phyloP scores from a whole-genome alignment of 35 echinoderm and acorn worm species.

The Ptychodera flava region DNA sequence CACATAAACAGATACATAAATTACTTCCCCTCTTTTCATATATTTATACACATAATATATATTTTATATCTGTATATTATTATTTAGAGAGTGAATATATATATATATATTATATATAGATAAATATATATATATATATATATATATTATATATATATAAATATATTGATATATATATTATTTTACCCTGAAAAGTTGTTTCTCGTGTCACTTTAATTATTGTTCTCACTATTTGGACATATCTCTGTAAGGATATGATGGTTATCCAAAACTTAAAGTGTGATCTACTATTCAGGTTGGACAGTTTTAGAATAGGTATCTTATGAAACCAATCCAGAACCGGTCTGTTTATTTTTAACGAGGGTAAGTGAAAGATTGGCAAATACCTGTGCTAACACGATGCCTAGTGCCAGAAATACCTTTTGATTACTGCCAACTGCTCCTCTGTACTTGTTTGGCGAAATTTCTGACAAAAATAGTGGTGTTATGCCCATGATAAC shows the following conservation, averaged over 20 bases:
- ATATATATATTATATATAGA: background rate
- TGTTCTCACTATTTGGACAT: background rate
- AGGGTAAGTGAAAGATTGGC: background rate
- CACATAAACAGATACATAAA: background rate
- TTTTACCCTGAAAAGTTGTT: background rate
- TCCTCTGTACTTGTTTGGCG: background rate
- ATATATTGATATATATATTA: background rate
- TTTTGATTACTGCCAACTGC: background rate
- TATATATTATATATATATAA: no score
- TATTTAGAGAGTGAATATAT: background rate
- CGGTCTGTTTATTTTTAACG: background rate
- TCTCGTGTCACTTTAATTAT: background rate
- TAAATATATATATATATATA: no score
- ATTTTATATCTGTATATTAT: no score
- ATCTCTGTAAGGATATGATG: background rate
- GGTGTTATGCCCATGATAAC: background rate
- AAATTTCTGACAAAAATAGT: background rate
- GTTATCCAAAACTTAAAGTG: background rate
- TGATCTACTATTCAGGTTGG: background rate
- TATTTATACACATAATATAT: no score
- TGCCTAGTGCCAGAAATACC: background rate
- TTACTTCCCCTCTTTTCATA: no score
- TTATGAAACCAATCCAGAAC: background rate
- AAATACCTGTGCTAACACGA: background rate
- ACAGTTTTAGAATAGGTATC: background rate